Evolutionary conservation across 2,113 vertebrate species (phyloP), one percentile per base, ranked within the genome.

Genomic region (Ochotona curzoniae): DNA sequence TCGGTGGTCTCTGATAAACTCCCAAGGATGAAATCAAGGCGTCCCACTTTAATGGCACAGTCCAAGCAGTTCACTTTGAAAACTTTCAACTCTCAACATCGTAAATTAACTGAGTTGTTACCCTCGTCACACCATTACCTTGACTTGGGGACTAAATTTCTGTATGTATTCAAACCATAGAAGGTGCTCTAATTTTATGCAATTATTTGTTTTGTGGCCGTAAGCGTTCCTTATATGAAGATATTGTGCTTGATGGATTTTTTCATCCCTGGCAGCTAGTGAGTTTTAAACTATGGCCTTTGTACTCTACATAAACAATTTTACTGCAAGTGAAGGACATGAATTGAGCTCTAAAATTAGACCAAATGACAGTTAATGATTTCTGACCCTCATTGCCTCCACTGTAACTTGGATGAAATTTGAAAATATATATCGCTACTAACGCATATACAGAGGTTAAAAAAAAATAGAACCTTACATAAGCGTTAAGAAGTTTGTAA

Each of bases 401-500:
- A 66, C 70, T 76, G 91, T 69, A 89, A 32, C 1, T 87, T 87
- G 32, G 47, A 51, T 81, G 7, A 92, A 95, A 82, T n/a, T 82
- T 6, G 4, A 75, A 93, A 6, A 60, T 87, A 67, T 89, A 80
- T 0, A 7, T 26, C 21, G 83, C 44, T 32, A 73, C 87, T 84
- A 87, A 93, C 89, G 87, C 78, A 92, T 38, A 83, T 80, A 83
- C 10, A 91, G 32, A 78, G 61, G 49, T 70, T 49, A 38, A 47
- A 94, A 83, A 90, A n/a, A 94, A 90, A 63, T 89, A 80, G 13
- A 92, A 38, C 12, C 83, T 94, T 91, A 93, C 93, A 76, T 92
- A 91, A 92, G 84, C 64, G 26, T 93, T 93, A 26, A 93, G 21
- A 93, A 95, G 32, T 91, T 80, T 83, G 49, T 82, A 95, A 93